Evolutionary conservation across 2,888 invertebrate species (phyloP).

Genomic region (Aproaerema taeniolella): DNA sequence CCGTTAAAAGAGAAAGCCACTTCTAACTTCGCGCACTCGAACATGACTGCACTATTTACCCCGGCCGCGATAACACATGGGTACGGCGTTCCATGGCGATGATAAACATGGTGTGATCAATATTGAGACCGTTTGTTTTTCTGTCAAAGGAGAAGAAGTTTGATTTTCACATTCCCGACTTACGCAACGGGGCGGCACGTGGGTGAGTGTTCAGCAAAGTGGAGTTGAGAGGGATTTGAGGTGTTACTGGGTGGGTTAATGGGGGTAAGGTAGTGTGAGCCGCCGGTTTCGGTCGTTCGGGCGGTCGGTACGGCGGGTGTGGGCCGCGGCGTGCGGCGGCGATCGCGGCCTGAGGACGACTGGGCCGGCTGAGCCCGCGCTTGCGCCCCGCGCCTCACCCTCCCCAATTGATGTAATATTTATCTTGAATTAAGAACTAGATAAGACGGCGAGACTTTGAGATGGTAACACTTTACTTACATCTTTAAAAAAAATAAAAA

Average conservation of each 20-base stretch:
- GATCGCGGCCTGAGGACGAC: slow-evolving; percentile 70
- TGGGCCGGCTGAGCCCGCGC: slow-evolving; percentile 42
- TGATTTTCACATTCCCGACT: slow-evolving; percentile 33
- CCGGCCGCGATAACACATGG: slow-evolving; percentile 33
- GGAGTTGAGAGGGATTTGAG: slow-evolving; percentile 13
- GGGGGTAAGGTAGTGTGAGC: background rate
- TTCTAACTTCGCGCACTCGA: slow-evolving; percentile 37
- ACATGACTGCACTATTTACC: slow-evolving; percentile 37
- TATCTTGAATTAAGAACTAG: slow-evolving; percentile 74
- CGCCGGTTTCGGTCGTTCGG: slow-evolving; percentile 20
- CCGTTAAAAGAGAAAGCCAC: slow-evolving; percentile 45
- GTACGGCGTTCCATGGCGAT: slow-evolving; percentile 35
- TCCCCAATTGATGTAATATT: slow-evolving; percentile 75
- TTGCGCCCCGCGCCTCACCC: slow-evolving; percentile 44
- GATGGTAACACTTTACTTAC: slow-evolving; percentile 27
- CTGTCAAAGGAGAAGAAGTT: slow-evolving; percentile 63
- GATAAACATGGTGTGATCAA: slow-evolving; percentile 62
- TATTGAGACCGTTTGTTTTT: slow-evolving; percentile 56
- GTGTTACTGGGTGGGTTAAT: slow-evolving; percentile 42
- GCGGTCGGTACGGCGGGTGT: slow-evolving; percentile 59
- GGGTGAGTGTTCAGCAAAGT: slow-evolving; percentile 27
- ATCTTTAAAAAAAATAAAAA: too few relatives aligned
- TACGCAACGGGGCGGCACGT: slow-evolving; percentile 65
- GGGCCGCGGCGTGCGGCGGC: slow-evolving; percentile 57
- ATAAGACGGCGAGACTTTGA: slow-evolving; percentile 47